Evolutionary conservation across 2,113 vertebrate genomes (phyloP), one percentile per base, ranked within the genome.

Genomic region (Aplodontia rufa): DNA sequence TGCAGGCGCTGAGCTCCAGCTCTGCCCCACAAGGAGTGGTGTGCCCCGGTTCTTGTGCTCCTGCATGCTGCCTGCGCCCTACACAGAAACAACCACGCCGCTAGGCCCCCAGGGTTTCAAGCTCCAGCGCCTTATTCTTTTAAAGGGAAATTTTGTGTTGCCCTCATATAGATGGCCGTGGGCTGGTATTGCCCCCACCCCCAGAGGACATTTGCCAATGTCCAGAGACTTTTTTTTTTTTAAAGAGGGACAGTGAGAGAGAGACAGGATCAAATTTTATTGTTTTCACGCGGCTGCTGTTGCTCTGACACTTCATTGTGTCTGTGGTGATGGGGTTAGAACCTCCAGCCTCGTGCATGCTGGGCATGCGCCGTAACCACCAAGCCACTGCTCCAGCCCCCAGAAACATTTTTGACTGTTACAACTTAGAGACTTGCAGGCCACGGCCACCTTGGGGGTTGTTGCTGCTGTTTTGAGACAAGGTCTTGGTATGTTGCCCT

Each of bases 1-100:
- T 4, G 1, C 5, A 0, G 0, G 0, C 5, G 17, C 68, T 0
- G 0, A 42, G 79, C 4, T 6, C 40, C 30, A 3, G 12, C 51
- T 35, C 2, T 1, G 3, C 40, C 53, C 19, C 0, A 11, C 7
- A 1, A 3, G 13, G 20, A n/a, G n/a, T n/a, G n/a, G n/a, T n/a
- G n/a, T n/a, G n/a, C 55, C 8, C 9, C 1, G 4, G 42, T n/a
- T 35, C 0, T 26, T 13, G 1, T 20, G 58, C 58, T 0, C 26
- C 53, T 0, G 8, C 13, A 0, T 0, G 0, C 24, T 4, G 62
- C 82, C 76, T 1, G 28, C 0, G 16, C 45, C 76, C 19, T 2
- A 1, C 10, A 0, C 22, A 3, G 83, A 51, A 1, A 0, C 66
- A 3, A 14, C 53, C 0, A 19, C 49, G 1, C 4, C 0, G 5